Percentiles rank a stretch among this genome's conserved stretches.
phyloP scores from a whole-genome alignment of 1,140 invertebrate species.

The Littorina saxatilis region DNA sequence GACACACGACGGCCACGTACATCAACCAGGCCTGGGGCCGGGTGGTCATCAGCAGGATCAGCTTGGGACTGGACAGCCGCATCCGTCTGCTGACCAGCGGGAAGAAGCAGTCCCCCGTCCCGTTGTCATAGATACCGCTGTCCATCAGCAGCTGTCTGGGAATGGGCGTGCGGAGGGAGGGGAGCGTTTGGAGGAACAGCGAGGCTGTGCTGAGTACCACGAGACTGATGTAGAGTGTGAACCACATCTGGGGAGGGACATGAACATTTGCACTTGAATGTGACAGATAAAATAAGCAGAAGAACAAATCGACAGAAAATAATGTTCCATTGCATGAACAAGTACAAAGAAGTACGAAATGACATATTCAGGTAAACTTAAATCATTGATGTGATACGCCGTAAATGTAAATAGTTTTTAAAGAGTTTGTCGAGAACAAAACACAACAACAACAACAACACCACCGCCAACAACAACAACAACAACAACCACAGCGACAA shows the following conservation, averaged over 20 bases:
- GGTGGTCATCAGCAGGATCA: conserved; percentile 23
- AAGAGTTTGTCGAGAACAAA: too few relatives aligned
- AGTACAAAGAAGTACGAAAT: too few relatives aligned
- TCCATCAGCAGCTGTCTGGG: background rate
- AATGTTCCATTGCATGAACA: too few relatives aligned
- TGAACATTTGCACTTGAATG: too few relatives aligned
- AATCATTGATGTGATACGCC: too few relatives aligned
- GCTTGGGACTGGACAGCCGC: conserved; percentile 7
- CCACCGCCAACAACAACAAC: too few relatives aligned
- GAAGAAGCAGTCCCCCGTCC: background rate
- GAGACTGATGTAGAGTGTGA: background rate
- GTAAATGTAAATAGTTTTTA: too few relatives aligned
- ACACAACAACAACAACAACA: too few relatives aligned
- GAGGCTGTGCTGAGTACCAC: background rate
- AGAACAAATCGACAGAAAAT: too few relatives aligned
- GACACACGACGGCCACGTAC: background rate
- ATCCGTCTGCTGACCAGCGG: background rate
- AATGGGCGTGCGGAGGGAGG: background rate
- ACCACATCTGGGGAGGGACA: conserved; percentile 17
- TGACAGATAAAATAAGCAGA: too few relatives aligned
- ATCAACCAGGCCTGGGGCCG: background rate
- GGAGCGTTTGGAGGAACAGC: conserved; percentile 3
- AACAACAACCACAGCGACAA: too few relatives aligned
- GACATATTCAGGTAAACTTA: too few relatives aligned
- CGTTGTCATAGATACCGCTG: conserved; percentile 13